These are phyloP conservation scores for Anniella stebbinsi DNA, from an alignment of 2,797 vertebrate species.

Conservation along the genomic window DNA sequence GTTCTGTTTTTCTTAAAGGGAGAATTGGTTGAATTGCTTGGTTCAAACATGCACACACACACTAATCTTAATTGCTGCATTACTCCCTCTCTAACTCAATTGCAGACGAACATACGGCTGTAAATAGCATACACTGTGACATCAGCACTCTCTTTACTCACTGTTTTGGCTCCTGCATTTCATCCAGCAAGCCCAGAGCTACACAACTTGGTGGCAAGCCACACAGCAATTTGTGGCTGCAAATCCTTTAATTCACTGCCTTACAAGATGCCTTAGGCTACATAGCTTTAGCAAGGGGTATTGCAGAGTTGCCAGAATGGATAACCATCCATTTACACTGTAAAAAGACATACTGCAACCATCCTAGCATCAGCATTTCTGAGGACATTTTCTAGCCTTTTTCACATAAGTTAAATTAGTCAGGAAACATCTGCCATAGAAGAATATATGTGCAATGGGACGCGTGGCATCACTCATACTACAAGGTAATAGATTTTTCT, in stretches of 20 bases:
- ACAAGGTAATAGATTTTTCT: not conserved
- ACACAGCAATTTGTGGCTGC: slow-evolving; percentile 37
- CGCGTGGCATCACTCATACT: not conserved
- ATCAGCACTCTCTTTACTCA: slow-evolving; percentile 12
- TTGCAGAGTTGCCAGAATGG: slow-evolving; percentile 32
- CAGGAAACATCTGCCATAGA: not conserved
- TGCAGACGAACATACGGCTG: not conserved
- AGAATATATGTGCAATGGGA: not conserved
- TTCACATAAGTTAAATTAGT: not conserved
- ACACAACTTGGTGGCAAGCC: slow-evolving; percentile 27
- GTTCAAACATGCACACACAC: slow-evolving; percentile 38
- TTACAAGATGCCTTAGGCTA: slow-evolving; percentile 26
- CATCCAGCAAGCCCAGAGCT: slow-evolving; percentile 28
- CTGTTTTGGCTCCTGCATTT: not conserved
- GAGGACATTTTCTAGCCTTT: not conserved
- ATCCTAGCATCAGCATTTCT: not conserved
- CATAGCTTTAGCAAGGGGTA: slow-evolving; percentile 6
- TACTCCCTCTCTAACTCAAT: slow-evolving; percentile 36
- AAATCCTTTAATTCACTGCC: slow-evolving; percentile 43
- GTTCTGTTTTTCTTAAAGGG: slow-evolving; percentile 35
- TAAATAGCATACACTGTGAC: slow-evolving; percentile 29
- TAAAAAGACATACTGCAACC: not conserved
- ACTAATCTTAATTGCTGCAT: slow-evolving; percentile 29
- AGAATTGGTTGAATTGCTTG: not conserved
- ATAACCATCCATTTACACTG: slow-evolving; percentile 19